phyloP scores from a whole-genome alignment of 2,888 invertebrate genomes.

The Sclerodermus sp. region DNA sequence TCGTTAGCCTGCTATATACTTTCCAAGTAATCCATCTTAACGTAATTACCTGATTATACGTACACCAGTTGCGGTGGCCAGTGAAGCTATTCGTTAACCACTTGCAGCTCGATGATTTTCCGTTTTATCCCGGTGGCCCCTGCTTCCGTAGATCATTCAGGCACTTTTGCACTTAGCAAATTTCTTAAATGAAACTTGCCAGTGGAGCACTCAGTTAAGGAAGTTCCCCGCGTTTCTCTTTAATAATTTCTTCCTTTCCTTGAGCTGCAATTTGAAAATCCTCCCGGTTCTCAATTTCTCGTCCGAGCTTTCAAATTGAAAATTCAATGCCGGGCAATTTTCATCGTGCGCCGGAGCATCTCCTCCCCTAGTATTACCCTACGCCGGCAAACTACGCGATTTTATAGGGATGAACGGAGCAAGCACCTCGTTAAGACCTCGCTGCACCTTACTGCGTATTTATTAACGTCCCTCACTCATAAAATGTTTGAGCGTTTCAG shows the following conservation, averaged over 20 bases:
- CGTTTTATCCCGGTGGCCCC: constrained; percentile 5
- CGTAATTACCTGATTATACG: constrained; percentile 31
- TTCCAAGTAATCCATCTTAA: constrained; percentile 34
- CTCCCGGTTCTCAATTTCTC: constrained; percentile 1
- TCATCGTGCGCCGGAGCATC: no score
- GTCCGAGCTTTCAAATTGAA: constrained; percentile 9
- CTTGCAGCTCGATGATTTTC: constrained; percentile 20
- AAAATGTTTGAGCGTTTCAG: neutral
- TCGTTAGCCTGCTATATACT: constrained; percentile 30
- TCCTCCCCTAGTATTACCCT: no score
- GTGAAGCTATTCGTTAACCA: constrained; percentile 16
- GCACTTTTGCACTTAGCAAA: neutral
- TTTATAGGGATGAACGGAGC: no score
- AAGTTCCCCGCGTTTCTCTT: no score
- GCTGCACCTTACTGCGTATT: neutral
- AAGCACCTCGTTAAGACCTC: constrained; percentile 3
- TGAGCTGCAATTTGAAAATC: no score
- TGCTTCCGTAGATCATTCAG: neutral
- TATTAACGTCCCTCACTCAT: constrained; percentile 12
- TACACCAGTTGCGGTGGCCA: constrained; percentile 22
- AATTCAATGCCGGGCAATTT: constrained; percentile 8
- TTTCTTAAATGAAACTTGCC: neutral
- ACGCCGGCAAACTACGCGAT: no score
- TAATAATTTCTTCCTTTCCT: no score
- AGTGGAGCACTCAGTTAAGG: constrained; percentile 1